These are phyloP conservation scores for Cactoblastis cactorum DNA, from an alignment of 2,888 invertebrate species.

Conservation along the genomic window DNA sequence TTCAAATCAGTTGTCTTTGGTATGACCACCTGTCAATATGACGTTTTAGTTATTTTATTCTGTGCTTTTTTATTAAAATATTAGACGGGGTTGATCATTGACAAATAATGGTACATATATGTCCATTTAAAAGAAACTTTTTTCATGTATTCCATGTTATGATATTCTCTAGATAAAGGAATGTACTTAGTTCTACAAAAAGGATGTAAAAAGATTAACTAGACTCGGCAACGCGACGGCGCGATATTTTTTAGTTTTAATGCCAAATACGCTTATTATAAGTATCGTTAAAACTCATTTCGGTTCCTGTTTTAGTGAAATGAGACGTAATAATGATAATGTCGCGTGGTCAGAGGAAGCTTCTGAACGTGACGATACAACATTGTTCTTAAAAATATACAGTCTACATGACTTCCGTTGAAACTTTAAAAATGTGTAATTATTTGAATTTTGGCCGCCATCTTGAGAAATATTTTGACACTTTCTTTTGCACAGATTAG, in stretches of 20 bases:
- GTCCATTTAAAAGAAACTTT: no score
- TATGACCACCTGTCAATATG: conserved; percentile 50
- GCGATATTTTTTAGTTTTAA: no score
- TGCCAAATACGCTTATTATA: not conserved
- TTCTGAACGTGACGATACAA: conserved; percentile 5
- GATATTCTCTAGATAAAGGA: no score
- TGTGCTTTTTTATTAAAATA: conserved; percentile 27
- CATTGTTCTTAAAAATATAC: not conserved
- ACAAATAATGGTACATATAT: no score
- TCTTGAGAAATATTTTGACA: no score
- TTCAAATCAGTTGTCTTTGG: not conserved
- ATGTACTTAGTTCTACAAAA: no score
- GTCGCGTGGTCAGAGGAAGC: conserved; percentile 15
- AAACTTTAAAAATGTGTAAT: not conserved
- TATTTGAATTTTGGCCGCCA: no score
- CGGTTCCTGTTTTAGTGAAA: not conserved
- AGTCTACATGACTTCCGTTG: not conserved
- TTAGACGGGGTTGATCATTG: not conserved
- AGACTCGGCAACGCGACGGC: no score
- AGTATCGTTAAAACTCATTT: no score
- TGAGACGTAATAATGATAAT: conserved; percentile 18
- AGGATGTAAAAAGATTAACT: no score
- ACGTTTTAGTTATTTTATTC: conserved; percentile 50
- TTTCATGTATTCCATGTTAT: no score
- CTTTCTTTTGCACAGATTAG: no score